phyloP scores from a whole-genome alignment of 2,113 vertebrate genomes.

The Cichladusa arquata region DNA sequence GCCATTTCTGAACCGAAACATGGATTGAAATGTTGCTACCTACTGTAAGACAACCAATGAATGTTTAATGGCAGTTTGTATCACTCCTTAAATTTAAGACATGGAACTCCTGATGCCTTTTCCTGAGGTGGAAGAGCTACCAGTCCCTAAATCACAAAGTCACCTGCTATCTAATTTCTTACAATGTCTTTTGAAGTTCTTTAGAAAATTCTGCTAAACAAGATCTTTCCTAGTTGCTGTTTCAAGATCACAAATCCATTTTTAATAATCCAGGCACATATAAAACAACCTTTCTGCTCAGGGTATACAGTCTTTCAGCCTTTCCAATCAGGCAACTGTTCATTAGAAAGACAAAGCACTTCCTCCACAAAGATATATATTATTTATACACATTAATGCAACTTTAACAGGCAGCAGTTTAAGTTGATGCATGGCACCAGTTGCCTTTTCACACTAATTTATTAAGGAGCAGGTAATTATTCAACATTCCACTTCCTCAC shows the following conservation, averaged over 20 bases:
- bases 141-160: not conserved
- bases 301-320: not conserved
- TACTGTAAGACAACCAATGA: not conserved
- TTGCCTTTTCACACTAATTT: constrained; percentile 39
- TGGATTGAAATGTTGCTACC: not conserved
- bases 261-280: not conserved
- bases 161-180: not conserved
- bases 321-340: constrained; percentile 31
- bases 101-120: not conserved
- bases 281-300: not conserved
- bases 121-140: not conserved
- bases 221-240: not conserved
- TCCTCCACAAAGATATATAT: constrained; percentile 25
- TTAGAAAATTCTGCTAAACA: not conserved
- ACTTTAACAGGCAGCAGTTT: constrained; percentile 53
- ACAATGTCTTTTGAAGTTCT: not conserved
- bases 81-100: not conserved
- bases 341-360: constrained; percentile 50
- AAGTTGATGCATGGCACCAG: constrained; percentile 45
- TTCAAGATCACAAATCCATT: not conserved
- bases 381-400: constrained; percentile 59
- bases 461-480: constrained; percentile 39
- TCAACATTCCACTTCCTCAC: not conserved
- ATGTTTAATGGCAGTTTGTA: not conserved
- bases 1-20: not conserved